Conservation (phyloP, 2,888 invertebrate species). For the Megamerina dolium region DNA sequence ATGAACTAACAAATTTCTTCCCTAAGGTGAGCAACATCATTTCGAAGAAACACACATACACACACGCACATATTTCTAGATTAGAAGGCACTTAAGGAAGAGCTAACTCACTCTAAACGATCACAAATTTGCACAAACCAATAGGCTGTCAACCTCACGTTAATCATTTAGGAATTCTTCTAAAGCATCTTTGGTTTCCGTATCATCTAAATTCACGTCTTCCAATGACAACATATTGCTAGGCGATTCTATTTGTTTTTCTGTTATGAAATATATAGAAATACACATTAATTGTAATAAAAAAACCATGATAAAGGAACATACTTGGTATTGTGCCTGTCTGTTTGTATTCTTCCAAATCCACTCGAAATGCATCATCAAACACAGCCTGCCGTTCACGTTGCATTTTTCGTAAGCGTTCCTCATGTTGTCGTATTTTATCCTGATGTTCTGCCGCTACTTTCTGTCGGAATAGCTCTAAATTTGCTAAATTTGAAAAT, state of each 20-base stretch:
- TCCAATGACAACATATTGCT: conserved; percentile 53
- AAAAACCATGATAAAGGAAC: no score
- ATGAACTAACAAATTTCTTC: no score
- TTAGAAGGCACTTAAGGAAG: no score
- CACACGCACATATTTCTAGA: no score
- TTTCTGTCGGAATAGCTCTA: conserved; percentile 50
- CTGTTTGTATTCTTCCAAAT: conserved; percentile 59
- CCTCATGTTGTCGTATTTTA: conserved; percentile 54
- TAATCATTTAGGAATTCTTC: conserved; percentile 57
- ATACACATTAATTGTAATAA: no score
- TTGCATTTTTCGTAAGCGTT: conserved; percentile 53
- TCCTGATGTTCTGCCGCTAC: conserved; percentile 56
- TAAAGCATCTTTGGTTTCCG: conserved; percentile 55
- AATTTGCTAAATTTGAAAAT: conserved; percentile 32
- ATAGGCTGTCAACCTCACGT: background rate
- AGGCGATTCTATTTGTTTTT: no score
- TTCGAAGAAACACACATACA: no score
- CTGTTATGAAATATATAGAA: no score
- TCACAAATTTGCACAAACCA: no score
- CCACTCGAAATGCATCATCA: conserved; percentile 63
- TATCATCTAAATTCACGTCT: conserved; percentile 60
- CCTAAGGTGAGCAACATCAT: no score
- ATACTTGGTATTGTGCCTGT: conserved; percentile 59
- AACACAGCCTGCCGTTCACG: conserved; percentile 64
- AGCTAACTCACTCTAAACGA: no score